A percentile compares a stretch with the other conserved stretches of the same genome.
phyloP scores from a whole-genome alignment of 2,888 invertebrate species.

The Pharmacophagus antenor region DNA sequence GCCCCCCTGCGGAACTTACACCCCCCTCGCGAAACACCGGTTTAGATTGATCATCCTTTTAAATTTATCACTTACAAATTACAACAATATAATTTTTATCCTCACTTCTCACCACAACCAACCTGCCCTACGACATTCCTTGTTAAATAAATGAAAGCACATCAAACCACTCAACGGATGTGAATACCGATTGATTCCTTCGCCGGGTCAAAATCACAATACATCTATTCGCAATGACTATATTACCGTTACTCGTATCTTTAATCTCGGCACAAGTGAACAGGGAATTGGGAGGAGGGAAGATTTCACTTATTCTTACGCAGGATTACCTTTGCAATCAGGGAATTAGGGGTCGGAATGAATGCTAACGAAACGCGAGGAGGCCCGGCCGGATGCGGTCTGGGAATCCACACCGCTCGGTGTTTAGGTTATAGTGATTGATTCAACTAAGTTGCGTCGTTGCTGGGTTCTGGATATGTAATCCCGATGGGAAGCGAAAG shows the following conservation, averaged over 20 bases:
- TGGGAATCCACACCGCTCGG: conserved; percentile 23
- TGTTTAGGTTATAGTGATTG: conserved; percentile 27
- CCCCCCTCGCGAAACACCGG: no score
- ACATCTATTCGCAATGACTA: not conserved
- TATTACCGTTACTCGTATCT: conserved; percentile 4
- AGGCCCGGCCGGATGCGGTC: conserved; percentile 11
- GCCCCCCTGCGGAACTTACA: no score
- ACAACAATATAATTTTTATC: no score
- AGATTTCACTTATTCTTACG: conserved; percentile 27
- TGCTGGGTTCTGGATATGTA: conserved; percentile 11
- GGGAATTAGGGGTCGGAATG: conserved; percentile 25
- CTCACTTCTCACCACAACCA: no score
- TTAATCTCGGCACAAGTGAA: conserved; percentile 12
- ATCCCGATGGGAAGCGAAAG: not conserved
- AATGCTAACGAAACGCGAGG: conserved; percentile 11
- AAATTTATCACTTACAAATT: no score
- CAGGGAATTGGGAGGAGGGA: conserved; percentile 9
- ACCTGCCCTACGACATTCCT: no score
- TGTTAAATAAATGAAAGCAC: not conserved
- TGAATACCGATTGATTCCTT: no score
- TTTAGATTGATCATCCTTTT: no score
- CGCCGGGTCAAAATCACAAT: not conserved
- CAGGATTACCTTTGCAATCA: conserved; percentile 29
- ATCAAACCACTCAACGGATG: not conserved
- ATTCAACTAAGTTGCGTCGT: conserved; percentile 25